Base-by-base conservation (phyloP, 53 echinoderm and acorn worm genomes). In the Actinopyga echinites region DNA sequence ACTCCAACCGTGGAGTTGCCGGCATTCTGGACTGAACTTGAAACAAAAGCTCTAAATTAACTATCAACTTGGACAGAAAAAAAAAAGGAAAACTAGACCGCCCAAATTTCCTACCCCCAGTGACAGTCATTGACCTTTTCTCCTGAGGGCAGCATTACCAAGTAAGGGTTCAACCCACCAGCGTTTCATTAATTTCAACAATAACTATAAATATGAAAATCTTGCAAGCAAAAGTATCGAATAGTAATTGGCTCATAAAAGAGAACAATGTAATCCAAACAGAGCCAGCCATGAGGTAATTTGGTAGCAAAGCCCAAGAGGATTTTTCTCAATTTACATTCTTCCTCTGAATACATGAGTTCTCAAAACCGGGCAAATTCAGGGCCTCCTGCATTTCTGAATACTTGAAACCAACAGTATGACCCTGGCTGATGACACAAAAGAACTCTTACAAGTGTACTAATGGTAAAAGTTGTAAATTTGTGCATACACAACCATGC, bases 221-320 rank as follows among this genome's bases (percentile, higher is more conserved):
- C 40, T 25, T 40, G 24, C 8, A 44, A 71, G 42, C 8, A 22
- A 71, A 40, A 71, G 71, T 71, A 71, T 71, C 71, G 40, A 44
- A 71, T 40, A 71, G 40, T 71, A 71, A 71, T 40, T 71, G 71
- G 44, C 40, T 71, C 71, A 71, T 71, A 43, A 71, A n/a, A 21
- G 42, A 44, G 71, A 71, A 71, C 71, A 71, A 71, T 71, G 71
- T 25, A 38, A 71, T 71, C 38, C 69, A 69, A 37, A 71, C 43
- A 71, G 42, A 71, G 40, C 3, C n/a, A 13, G 28, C 40, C 71
- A 40, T 42, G 43, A 71, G 43, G 71, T 71, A 71, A 71, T 71
- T 71, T 71, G 71, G 12, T 21, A 42, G 37, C 42, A 71, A 71
- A 71, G 23, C 44, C 42, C 71, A 52, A n/a, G 37, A 74, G 74